phyloP scores from a whole-genome alignment of 2,888 invertebrate genomes.

The Euclidia mi region DNA sequence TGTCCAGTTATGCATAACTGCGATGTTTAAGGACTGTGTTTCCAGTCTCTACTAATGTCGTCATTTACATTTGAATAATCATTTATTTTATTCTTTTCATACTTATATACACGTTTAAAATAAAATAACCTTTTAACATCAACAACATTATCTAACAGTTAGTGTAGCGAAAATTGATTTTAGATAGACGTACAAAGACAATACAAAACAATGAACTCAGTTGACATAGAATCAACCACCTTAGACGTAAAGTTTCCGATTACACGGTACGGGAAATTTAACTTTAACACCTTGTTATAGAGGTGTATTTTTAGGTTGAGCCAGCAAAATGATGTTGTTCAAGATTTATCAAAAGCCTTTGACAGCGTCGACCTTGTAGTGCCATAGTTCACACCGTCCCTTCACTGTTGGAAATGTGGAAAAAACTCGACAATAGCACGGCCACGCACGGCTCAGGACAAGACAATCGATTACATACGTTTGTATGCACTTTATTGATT shows the following conservation, averaged over 20 bases:
- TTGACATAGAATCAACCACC: conserved; percentile 49
- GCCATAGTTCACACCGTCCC: conserved; percentile 87
- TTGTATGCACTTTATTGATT: conserved; percentile 86
- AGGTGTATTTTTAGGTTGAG: conserved; percentile 9
- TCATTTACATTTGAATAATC: no score
- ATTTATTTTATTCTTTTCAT: no score
- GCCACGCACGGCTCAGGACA: conserved; percentile 80
- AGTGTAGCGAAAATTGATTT: conserved; percentile 32
- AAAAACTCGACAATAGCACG: conserved; percentile 85
- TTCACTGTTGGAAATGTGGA: conserved; percentile 87
- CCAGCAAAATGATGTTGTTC: conserved; percentile 47
- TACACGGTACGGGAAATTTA: conserved; percentile 15
- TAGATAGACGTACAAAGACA: conserved; percentile 29
- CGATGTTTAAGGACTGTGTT: conserved; percentile 22
- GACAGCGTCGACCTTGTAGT: conserved; percentile 83
- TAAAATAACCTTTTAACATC: conserved; percentile 1
- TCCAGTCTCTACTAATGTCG: background rate
- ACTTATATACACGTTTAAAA: no score
- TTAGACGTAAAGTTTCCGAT: background rate
- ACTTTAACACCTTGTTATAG: conserved; percentile 25
- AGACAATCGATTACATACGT: conserved; percentile 86
- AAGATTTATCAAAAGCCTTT: conserved; percentile 78
- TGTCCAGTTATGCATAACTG: conserved; percentile 32
- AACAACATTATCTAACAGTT: conserved; percentile 10
- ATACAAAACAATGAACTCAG: conserved; percentile 48